Conservation (phyloP, 2,888 invertebrate species). For the Brachypalpus laphriformis region DNA sequence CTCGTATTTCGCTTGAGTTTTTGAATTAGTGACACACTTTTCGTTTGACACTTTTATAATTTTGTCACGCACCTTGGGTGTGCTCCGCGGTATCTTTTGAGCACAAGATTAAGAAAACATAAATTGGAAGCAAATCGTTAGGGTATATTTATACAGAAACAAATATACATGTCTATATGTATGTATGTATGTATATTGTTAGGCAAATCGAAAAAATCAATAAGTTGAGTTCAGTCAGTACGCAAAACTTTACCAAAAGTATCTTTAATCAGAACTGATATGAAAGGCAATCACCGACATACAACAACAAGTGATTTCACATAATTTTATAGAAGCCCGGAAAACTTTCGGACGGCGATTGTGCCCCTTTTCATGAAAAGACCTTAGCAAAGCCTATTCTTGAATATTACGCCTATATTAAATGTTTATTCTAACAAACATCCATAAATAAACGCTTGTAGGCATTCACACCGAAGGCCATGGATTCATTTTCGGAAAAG, state of each 20-base stretch:
- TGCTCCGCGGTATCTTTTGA: background rate
- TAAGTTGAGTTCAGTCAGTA: too few species aligned
- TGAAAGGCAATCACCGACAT: background rate
- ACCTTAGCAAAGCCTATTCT: background rate
- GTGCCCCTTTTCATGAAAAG: background rate
- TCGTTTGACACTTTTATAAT: slow-evolving; percentile 26
- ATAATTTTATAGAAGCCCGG: background rate
- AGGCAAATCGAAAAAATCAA: too few species aligned
- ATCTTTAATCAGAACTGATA: background rate
- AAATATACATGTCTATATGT: too few species aligned
- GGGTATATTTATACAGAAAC: background rate
- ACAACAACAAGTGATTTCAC: background rate
- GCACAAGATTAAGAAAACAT: background rate
- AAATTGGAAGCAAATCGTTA: background rate
- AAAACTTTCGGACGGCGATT: background rate
- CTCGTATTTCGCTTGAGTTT: slow-evolving; percentile 5
- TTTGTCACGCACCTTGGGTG: slow-evolving; percentile 20
- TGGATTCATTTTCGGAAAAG: background rate
- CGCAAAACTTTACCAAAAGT: background rate
- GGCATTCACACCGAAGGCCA: background rate
- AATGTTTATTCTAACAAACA: background rate
- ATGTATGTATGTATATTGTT: too few species aligned
- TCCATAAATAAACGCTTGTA: slow-evolving; percentile 1
- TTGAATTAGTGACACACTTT: slow-evolving; percentile 45
- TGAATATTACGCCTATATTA: background rate